These are phyloP conservation scores for Helostoma temminkii DNA, from an alignment of 2,797 vertebrate species.

Conservation along the genomic window DNA sequence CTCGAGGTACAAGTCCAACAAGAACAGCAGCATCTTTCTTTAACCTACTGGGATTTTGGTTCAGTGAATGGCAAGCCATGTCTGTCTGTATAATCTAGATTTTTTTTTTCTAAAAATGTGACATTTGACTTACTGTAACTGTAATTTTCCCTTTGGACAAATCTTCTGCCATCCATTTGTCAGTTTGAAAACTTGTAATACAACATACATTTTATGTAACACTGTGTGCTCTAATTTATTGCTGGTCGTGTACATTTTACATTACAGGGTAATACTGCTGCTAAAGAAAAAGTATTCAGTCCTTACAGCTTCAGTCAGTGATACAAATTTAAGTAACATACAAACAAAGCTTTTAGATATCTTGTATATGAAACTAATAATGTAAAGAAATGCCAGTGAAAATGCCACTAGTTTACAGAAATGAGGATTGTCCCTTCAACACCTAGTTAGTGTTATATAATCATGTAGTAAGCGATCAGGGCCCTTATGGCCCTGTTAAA, in stretches of 20 bases:
- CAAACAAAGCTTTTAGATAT: no score
- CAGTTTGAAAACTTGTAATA: constrained; percentile 93
- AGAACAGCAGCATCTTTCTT: constrained; percentile 56
- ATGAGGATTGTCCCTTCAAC: background rate
- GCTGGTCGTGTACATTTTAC: constrained; percentile 16
- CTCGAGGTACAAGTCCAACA: constrained; percentile 79
- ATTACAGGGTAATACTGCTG: background rate
- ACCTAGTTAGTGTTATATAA: constrained; percentile 18
- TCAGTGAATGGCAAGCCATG: constrained; percentile 83
- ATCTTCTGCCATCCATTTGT: constrained; percentile 84
- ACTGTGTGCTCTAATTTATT: constrained; percentile 76
- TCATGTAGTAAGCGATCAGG: background rate
- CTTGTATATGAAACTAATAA: no score
- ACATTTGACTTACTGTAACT: constrained; percentile 82
- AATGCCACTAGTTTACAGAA: constrained; percentile 2
- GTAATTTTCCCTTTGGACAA: constrained; percentile 85
- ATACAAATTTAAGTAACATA: no score
- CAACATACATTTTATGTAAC: constrained; percentile 88
- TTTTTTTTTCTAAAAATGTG: constrained; percentile 78
- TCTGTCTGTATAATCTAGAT: constrained; percentile 69
- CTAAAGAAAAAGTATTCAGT: background rate
- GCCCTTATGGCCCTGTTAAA: constrained; percentile 1
- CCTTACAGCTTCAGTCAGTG: no score
- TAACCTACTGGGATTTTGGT: constrained; percentile 57
- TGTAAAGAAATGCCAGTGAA: no score